Evolutionary conservation across 92 coral and sea anemone species (phyloP).

Genomic region (Muricea muricata): DNA sequence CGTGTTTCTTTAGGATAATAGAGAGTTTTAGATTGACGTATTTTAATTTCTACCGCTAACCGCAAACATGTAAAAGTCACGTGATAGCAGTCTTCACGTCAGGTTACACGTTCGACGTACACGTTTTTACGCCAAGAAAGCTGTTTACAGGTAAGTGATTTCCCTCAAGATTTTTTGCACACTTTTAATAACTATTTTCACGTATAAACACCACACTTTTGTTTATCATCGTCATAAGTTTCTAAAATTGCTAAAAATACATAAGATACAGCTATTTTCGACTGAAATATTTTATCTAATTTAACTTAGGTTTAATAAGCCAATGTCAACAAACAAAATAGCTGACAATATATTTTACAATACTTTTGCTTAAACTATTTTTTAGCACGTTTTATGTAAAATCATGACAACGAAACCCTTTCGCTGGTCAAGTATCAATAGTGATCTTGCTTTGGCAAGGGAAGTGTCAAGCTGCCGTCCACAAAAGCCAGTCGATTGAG

Average conservation of each 20-base stretch:
- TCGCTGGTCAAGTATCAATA: conserved; percentile 44
- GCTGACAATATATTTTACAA: too few relatives aligned
- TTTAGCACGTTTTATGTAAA: too few relatives aligned
- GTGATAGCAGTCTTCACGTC: neutral
- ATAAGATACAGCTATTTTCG: neutral
- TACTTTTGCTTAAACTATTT: too few relatives aligned
- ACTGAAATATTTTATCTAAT: neutral
- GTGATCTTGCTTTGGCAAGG: conserved; percentile 41
- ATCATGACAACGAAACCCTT: conserved; percentile 26
- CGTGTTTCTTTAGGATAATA: too few relatives aligned
- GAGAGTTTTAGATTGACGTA: too few relatives aligned
- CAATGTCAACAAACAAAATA: too few relatives aligned
- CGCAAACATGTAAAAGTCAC: neutral
- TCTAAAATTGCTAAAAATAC: neutral
- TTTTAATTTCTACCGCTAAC: too few relatives aligned
- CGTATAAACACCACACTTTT: neutral
- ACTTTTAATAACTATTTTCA: neutral
- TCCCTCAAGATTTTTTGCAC: neutral
- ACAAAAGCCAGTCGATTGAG: conserved; percentile 37
- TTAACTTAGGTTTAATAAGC: too few relatives aligned
- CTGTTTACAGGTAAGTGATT: neutral
- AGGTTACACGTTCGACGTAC: neutral
- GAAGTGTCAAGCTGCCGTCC: conserved; percentile 31
- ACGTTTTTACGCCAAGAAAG: neutral
- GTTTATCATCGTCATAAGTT: neutral